phyloP scores from a whole-genome alignment of 1,140 invertebrate genomes.

The Calephelis nemesis region DNA sequence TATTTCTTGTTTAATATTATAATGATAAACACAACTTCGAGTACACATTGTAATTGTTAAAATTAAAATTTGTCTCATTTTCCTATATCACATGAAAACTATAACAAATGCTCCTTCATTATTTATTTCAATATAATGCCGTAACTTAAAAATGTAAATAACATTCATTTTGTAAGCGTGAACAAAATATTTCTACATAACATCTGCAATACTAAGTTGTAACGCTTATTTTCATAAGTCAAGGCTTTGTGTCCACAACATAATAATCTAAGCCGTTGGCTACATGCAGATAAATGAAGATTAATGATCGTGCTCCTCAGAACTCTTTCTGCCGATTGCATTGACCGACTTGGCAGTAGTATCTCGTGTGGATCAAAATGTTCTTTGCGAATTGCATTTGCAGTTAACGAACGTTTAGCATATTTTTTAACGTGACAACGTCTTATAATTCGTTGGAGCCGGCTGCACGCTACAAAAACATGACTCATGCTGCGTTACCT shows the following conservation, averaged over 20 bases:
- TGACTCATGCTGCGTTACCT: too few species aligned
- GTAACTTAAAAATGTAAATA: not conserved
- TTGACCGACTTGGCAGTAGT: conserved; percentile 58
- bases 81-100: too few species aligned
- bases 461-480: too few species aligned
- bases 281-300: conserved; percentile 29
- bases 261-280: conserved; percentile 12
- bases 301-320: conserved; percentile 26
- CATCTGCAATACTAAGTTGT: conserved; percentile 1
- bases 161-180: not conserved
- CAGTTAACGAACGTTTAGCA: conserved; percentile 57
- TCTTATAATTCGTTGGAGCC: too few species aligned
- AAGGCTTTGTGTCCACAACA: conserved; percentile 13
- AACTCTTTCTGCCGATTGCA: conserved; percentile 47
- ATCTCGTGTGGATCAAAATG: conserved; percentile 35
- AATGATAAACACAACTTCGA: too few species aligned
- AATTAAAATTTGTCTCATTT: too few species aligned
- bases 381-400: conserved; percentile 45
- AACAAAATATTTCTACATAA: conserved; percentile 6
- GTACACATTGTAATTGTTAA: too few species aligned
- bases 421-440: conserved; percentile 20
- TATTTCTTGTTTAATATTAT: too few species aligned
- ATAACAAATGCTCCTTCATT: not conserved
- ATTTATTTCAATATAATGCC: not conserved
- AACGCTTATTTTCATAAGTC: conserved; percentile 12